Conservation (phyloP, 2,888 invertebrate genomes). For the Cetonia aurata region DNA sequence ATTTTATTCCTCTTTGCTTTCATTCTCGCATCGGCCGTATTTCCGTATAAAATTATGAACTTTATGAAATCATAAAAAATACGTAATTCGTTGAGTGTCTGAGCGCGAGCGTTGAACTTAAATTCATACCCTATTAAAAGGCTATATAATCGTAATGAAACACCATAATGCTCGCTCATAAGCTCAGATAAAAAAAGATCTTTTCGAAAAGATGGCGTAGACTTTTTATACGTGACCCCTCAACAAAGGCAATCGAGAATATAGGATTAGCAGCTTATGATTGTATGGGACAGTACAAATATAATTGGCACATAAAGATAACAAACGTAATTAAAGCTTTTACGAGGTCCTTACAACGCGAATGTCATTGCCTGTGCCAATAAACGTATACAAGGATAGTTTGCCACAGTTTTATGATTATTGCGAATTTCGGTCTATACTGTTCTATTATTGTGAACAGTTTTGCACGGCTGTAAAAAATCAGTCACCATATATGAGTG, state of each 20-base stretch:
- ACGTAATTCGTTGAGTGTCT: conserved; percentile 3
- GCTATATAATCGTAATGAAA: conserved; percentile 15
- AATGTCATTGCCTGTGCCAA: conserved; percentile 5
- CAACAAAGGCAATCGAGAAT: background rate
- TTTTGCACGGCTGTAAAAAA: no score
- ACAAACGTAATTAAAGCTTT: conserved; percentile 21
- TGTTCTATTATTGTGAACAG: background rate
- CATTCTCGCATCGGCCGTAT: background rate
- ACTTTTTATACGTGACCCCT: background rate
- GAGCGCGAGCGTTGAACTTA: background rate
- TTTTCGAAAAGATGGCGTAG: background rate
- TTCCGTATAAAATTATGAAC: conserved; percentile 11
- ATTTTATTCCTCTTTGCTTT: no score
- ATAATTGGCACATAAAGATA: conserved; percentile 29
- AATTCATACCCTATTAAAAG: conserved; percentile 20
- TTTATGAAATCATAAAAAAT: conserved; percentile 22
- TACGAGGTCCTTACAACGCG: conserved; percentile 3
- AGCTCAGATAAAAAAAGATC: conserved; percentile 3
- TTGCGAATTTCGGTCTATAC: conserved; percentile 6
- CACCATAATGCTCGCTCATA: conserved; percentile 5
- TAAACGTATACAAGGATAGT: conserved; percentile 12
- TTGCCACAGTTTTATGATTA: conserved; percentile 19
- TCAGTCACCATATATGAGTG: no score
- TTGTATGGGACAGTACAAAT: conserved; percentile 7
- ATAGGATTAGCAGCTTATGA: conserved; percentile 14